These are phyloP conservation scores for Diachrysia chrysitis DNA, from an alignment of 2,888 invertebrate species.

Conservation along the genomic window DNA sequence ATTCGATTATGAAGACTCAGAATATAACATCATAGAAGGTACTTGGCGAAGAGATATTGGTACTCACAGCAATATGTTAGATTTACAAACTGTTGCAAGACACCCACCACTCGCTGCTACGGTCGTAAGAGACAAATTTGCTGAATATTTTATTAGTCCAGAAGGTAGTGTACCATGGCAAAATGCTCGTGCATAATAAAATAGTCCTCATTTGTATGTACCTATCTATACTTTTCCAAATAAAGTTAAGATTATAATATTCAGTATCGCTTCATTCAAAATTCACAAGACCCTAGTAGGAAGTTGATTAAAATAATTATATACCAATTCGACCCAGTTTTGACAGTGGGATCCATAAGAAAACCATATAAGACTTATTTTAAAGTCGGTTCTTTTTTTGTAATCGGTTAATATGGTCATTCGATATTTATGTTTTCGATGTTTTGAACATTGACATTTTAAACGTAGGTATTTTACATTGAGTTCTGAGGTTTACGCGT, in stretches of 20 bases:
- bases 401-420: too few species aligned
- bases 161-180: conserved; percentile 39
- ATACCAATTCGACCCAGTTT: too few species aligned
- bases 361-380: too few species aligned
- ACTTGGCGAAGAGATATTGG: conserved; percentile 38
- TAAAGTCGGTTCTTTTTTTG: too few species aligned
- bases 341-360: too few species aligned
- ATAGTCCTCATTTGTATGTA: neutral
- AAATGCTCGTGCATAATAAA: conserved; percentile 31
- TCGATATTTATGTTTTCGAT: too few species aligned
- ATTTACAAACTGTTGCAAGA: conserved; percentile 23
- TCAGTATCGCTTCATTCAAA: conserved; percentile 1
- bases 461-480: too few species aligned
- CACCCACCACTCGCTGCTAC: conserved; percentile 18
- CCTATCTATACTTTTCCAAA: neutral
- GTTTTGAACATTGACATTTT: too few species aligned
- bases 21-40: conserved; percentile 37
- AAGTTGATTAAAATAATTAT: too few species aligned
- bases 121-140: conserved; percentile 28
- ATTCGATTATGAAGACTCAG: conserved; percentile 43
- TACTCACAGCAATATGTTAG: conserved; percentile 18
- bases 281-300: neutral
- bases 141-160: conserved; percentile 33
- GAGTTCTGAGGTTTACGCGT: too few species aligned
- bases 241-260: conserved; percentile 1